phyloP scores from a whole-genome alignment of 2,113 vertebrate species.

The Lynx canadensis region DNA sequence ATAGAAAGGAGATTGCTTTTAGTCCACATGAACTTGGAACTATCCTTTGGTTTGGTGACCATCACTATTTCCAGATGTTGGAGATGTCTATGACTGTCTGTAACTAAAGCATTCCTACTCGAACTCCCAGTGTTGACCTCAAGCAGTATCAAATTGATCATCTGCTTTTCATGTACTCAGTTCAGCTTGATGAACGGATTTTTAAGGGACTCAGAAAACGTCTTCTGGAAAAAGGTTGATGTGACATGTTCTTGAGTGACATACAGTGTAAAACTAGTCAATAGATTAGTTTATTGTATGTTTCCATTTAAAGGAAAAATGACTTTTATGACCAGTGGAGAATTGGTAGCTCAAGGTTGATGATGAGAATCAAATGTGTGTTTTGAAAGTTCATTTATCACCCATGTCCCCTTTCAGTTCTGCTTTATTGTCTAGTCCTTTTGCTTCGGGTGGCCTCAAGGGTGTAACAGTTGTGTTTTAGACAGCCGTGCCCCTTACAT shows the following conservation, averaged over 20 bases:
- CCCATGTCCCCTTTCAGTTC: neutral
- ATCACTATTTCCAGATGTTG: neutral
- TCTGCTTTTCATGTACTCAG: neutral
- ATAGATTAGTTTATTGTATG: neutral
- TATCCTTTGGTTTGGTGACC: neutral
- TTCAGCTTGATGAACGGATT: neutral
- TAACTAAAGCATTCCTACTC: neutral
- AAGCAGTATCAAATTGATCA: neutral
- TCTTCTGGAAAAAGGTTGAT: neutral
- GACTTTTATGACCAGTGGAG: neutral
- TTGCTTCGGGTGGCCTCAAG: neutral
- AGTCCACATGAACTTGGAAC: neutral
- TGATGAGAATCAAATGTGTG: neutral
- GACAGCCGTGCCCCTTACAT: neutral
- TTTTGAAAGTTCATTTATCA: conserved; percentile 21
- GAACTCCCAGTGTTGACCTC: neutral
- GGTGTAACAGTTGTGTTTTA: neutral
- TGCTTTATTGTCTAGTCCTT: neutral
- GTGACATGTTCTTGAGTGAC: neutral
- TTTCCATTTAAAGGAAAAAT: neutral
- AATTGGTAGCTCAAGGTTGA: conserved; percentile 27
- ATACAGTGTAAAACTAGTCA: neutral
- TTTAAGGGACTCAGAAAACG: neutral
- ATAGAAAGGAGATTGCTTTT: neutral
- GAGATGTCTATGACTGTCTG: neutral